Base-by-base conservation (phyloP, 2,113 vertebrate genomes). In the Nothocercus nigrocapillus region DNA sequence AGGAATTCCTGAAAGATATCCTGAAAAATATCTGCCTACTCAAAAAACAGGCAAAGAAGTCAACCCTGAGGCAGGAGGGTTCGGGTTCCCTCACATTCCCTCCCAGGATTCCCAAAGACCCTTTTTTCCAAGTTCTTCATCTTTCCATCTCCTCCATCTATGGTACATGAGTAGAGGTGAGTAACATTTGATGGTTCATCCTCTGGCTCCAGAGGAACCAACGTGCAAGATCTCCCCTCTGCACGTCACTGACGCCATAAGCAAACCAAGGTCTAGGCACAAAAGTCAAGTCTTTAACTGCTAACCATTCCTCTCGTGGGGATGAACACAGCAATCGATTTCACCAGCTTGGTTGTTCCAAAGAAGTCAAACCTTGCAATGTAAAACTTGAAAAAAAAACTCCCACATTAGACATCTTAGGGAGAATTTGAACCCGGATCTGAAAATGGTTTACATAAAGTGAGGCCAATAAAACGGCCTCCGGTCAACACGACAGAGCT, bases 401-500 rank as follows among this genome's bases (percentile, higher is more conserved):
- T 38, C 19, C 54, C 56, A 16, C 2, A 1, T 20, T 10, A 36
- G 34, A 2, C 5, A 58, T 7, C 42, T 68, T 30, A 7, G 22
- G 53, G 32, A 64, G 62, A 72, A 34, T 14, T 58, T 28, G 34
- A 9, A 51, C 15, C 25, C 64, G 17, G 1, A 32, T 30, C 18
- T 59, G 42, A 72, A 63, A 36, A 67, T 25, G 13, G 11, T n/a
- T 38, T 25, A 38, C 13, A 40, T 42, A 25, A 13, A 49, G 32
- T 58, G 42, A 82, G 82, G 67, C 22, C 18, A 34, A 36, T 24
- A 18, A 53, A 38, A 44, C 17, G 34, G 28, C 32, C 28, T 15
- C 19, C 4, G 2, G n/a, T 44, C 5, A 15, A 25, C 7, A 4
- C 11, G 21, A 36, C 0, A 44, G 15, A 80, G 13, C 17, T 24